Evolutionary conservation across 2,888 invertebrate genomes (phyloP), one percentile per base, ranked within the genome.

Genomic region (Sinopyrophorus schimmeli): DNA sequence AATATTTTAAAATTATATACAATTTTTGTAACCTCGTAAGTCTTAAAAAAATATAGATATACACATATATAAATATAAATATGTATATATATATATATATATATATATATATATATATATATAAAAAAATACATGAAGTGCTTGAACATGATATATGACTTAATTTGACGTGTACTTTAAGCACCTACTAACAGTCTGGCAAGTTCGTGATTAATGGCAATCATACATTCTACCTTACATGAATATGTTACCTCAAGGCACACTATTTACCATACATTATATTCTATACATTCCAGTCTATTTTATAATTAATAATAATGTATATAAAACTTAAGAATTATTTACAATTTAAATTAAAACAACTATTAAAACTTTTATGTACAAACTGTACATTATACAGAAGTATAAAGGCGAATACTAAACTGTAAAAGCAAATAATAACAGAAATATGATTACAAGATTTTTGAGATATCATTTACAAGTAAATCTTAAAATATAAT

Each of bases 131-230:
- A 49, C 32, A 43, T 23, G 24, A 47, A 40, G 49, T 43, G 42
- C 43, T 43, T 23, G 15, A 9, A 38, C 16, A 17, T 24, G 41
- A 49, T 26, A 32, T 16, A 26, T 30, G 32, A 37, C 21, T 35
- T 14, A 47, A 41, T 41, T 21, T 41, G 30, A 48, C 34, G 34
- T 48, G 42, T 35, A 7, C 12, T 27, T 38, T 41, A 47, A 49
- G 49, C 49, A 50, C 50, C 49, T 38, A 37, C 30, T 39, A 34
- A 11, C 27, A 42, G 39, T 50, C 44, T 47, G 51, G 51, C 51
- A 51, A 51, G 51, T 47, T 41, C 35, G 32, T 21, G n/a, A 44
- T 28, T 27, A 49, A 49, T 43, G 49, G 49, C 49, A 49, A 49
- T 43, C n/a, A 9, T 31, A 24, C 38, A 39, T 20, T 23, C 12